These are phyloP conservation scores for Hypomesus transpacificus DNA, from an alignment of 2,113 vertebrate genomes.

Conservation along the genomic window DNA sequence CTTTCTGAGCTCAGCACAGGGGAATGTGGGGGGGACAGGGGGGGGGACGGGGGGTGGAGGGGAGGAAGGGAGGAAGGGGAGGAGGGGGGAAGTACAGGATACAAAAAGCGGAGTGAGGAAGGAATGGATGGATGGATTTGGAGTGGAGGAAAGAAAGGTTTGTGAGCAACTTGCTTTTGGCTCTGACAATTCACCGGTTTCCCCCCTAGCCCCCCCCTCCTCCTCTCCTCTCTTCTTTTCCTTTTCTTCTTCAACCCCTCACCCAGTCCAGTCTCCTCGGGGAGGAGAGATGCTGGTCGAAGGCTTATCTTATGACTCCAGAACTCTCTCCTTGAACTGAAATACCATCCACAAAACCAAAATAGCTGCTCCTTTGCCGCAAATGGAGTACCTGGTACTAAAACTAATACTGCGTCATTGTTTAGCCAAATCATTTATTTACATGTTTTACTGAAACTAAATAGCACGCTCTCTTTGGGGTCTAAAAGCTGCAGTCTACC, in stretches of 20 bases:
- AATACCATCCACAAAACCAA: neutral
- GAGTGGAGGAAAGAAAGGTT: conserved; percentile 47
- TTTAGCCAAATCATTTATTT: no score
- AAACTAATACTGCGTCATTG: no score
- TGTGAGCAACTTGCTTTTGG: conserved; percentile 54
- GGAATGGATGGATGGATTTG: conserved; percentile 24
- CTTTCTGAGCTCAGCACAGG: conserved; percentile 71
- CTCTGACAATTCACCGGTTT: conserved; percentile 64
- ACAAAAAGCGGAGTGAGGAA: conserved; percentile 14
- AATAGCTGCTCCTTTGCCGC: no score
- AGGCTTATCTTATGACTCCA: conserved; percentile 47
- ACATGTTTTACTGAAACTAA: no score
- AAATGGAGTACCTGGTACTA: no score
- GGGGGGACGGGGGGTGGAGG: conserved; percentile 38
- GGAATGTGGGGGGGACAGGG: conserved; percentile 65
- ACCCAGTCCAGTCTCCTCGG: conserved; percentile 16
- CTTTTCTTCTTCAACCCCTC: neutral
- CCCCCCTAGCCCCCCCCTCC: conserved; percentile 47
- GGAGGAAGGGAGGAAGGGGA: neutral
- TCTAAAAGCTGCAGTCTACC: no score
- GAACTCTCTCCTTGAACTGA: conserved; percentile 26
- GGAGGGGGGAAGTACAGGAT: conserved; percentile 1
- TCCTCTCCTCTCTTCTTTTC: no score
- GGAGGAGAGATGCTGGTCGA: conserved; percentile 29
- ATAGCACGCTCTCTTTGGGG: no score